Evolutionary conservation across 1,140 invertebrate genomes (phyloP).

Genomic region (Drosophila hydei): DNA sequence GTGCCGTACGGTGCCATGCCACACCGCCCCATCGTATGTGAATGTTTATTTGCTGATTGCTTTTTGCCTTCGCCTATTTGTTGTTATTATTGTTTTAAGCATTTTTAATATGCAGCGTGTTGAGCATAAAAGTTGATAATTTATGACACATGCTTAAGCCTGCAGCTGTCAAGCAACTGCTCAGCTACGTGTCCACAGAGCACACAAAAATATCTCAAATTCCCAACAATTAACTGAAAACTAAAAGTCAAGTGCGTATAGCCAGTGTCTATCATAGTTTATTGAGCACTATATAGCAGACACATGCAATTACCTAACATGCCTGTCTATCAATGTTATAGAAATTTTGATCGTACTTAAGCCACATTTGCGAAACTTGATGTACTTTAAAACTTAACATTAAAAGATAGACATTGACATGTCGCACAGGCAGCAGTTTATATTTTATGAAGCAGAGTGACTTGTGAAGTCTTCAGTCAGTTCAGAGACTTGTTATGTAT

Average conservation of each 20-base stretch:
- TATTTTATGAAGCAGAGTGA: too few relatives aligned
- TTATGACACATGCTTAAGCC: slow-evolving; percentile 48
- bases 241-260: neutral
- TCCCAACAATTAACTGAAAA: neutral
- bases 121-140: slow-evolving; percentile 52
- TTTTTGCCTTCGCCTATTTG: slow-evolving; percentile 33
- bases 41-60: slow-evolving; percentile 62
- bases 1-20: too few relatives aligned
- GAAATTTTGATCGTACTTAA: too few relatives aligned
- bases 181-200: slow-evolving; percentile 9
- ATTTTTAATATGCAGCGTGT: slow-evolving; percentile 35
- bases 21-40: neutral
- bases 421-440: too few relatives aligned
- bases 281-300: too few relatives aligned
- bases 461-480: too few relatives aligned
- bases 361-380: too few relatives aligned
- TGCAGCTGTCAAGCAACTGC: slow-evolving; percentile 42
- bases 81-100: slow-evolving; percentile 29
- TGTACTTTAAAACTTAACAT: too few relatives aligned
- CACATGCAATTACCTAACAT: too few relatives aligned
- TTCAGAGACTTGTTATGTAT: too few relatives aligned
- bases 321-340: too few relatives aligned
- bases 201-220: neutral
- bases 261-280: neutral
- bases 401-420: too few relatives aligned